phyloP scores from a whole-genome alignment of 1,140 invertebrate species.

The Zaprionus kolodkinae region DNA sequence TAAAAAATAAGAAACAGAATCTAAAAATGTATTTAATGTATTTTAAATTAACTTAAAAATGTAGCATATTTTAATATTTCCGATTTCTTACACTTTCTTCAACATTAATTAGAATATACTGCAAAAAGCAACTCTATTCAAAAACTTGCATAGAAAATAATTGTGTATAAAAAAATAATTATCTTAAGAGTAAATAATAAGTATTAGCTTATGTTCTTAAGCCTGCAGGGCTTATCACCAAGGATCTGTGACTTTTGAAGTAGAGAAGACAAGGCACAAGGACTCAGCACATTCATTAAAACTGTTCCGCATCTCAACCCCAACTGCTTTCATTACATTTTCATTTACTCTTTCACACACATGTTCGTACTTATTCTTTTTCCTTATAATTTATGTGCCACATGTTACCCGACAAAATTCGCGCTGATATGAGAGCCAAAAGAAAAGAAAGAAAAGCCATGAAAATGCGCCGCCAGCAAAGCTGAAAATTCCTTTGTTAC shows the following conservation, averaged over 20 bases:
- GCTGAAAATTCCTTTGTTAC: constrained; percentile 54
- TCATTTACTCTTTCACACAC: constrained; percentile 48
- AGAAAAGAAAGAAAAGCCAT: constrained; percentile 47
- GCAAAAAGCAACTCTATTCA: not conserved
- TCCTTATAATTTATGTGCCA: constrained; percentile 74
- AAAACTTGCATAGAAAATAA: not conserved
- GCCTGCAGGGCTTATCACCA: constrained; percentile 51
- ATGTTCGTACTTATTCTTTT: constrained; percentile 34
- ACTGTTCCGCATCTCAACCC: constrained; percentile 32
- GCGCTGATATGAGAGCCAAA: constrained; percentile 44
- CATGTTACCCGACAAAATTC: constrained; percentile 70
- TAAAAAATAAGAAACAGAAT: not conserved
- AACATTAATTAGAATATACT: not conserved
- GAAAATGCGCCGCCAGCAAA: constrained; percentile 35
- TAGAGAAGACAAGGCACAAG: constrained; percentile 3
- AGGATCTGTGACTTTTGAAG: constrained; percentile 22
- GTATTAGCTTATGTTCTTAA: constrained; percentile 7
- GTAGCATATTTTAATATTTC: not conserved
- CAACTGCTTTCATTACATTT: constrained; percentile 43
- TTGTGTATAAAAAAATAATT: not conserved
- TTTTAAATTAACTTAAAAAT: not conserved
- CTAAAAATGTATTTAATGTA: not conserved
- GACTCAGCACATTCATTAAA: constrained; percentile 60
- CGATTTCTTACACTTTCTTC: not conserved
- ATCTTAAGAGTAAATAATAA: not conserved